These are phyloP conservation scores for Cliona cf. orientalis DNA, from an alignment of 37 sponge, comb jelly and placozoan genomes.

Conservation along the genomic window DNA sequence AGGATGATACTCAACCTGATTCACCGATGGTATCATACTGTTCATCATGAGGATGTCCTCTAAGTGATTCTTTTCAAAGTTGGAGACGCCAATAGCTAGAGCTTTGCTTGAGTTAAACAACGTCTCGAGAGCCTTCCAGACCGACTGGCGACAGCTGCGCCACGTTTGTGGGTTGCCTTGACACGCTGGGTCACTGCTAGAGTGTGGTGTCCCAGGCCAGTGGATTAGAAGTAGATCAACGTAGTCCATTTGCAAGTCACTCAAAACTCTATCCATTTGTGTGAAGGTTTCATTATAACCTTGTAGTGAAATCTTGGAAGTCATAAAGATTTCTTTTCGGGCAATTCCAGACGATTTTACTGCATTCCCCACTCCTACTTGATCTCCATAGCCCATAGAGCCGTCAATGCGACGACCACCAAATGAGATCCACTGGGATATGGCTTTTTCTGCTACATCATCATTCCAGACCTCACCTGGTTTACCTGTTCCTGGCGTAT, in stretches of 20 bases:
- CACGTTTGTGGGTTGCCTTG: neutral
- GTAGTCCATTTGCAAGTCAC: constrained; percentile 14
- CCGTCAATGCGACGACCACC: constrained; percentile 26
- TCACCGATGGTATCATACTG: constrained; percentile 27
- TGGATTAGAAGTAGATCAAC: constrained; percentile 55
- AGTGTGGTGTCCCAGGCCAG: constrained; percentile 30
- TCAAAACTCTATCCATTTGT: neutral
- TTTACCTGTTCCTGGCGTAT: neutral
- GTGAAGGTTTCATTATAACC: constrained; percentile 40
- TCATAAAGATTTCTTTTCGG: constrained; percentile 36
- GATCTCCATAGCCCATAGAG: constrained; percentile 1
- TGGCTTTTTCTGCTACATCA: constrained; percentile 20
- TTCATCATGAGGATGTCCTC: constrained; percentile 20
- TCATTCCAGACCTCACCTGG: constrained; percentile 37
- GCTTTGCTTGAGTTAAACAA: constrained; percentile 19
- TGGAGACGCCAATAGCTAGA: constrained; percentile 54
- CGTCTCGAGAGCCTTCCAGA: constrained; percentile 55
- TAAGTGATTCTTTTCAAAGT: constrained; percentile 42
- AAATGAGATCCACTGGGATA: neutral
- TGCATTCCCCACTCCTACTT: constrained; percentile 22
- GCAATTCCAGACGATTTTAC: constrained; percentile 10
- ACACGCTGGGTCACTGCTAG: constrained; percentile 15
- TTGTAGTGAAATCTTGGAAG: constrained; percentile 21
- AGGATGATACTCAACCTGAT: constrained; percentile 57
- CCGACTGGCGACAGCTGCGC: constrained; percentile 20